Evolutionary conservation across 2,888 invertebrate species (phyloP), one percentile per base, ranked within the genome.

Genomic region (Protodeltote pygarga): DNA sequence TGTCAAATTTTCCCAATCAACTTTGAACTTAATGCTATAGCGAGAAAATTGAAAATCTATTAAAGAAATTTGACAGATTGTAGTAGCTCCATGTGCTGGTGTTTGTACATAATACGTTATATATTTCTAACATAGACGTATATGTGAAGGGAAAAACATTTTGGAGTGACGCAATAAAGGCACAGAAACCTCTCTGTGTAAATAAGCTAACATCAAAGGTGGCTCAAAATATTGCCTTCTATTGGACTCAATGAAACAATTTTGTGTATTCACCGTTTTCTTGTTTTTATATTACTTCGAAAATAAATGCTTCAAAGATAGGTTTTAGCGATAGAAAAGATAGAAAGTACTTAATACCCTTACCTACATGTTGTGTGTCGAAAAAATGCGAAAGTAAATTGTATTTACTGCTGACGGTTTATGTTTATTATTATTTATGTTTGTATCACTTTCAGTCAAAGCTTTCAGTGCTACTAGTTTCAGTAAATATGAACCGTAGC

Each of bases 141-240:
- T 67, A 19, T 16, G 19, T 40, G 63, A 25, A 57, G 50, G 62
- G 52, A 73, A 77, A 51, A 80, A 73, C 70, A 68, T 73, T 77
- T 77, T 72, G 58, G 69, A 75, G 78, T 71, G 81, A 81, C 79
- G 79, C 80, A 82, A 84, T 83, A 84, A 86, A 81, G 78, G 74
- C 63, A 64, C 68, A 72, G 70, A 76, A 69, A 69, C 71, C 77
- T 80, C 82, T 81, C 81, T 85, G 85, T 87, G 85, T 83, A 85
- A 86, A 86, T 83, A 87, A 84, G 77, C 81, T 72, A 63, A 85
- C 85, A 83, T 88, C 87, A 88, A 88, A 88, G 85, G 80, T 76
- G 61, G 61, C 71, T 66, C 71, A 69, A 72, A 77, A 80, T 78
- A 77, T 80, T 77, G 79, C 69, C 65, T 75, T 57, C 71, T 68